phyloP scores from a whole-genome alignment of 2,113 vertebrate genomes.

The Amia ocellicauda region DNA sequence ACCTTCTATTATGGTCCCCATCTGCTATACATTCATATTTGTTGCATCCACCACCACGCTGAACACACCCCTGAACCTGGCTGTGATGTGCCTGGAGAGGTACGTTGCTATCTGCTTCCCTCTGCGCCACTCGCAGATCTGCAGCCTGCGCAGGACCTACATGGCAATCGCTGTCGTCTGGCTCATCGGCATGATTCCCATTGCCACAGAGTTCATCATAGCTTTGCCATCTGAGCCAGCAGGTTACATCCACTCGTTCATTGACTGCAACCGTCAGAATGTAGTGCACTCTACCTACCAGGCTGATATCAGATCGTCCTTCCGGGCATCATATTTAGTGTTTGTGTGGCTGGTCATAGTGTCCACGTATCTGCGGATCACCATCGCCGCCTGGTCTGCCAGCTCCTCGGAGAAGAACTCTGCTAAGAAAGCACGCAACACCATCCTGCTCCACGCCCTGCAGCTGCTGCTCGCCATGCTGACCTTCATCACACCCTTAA shows the following conservation, averaged over 20 bases:
- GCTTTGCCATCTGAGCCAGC: not conserved
- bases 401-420: not conserved
- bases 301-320: not conserved
- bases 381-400: conserved; percentile 3
- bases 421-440: conserved; percentile 6
- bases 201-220: conserved; percentile 2
- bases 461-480: not conserved
- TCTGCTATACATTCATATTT: conserved; percentile 14
- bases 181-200: conserved; percentile 6
- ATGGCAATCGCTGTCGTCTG: conserved; percentile 18
- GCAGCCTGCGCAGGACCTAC: conserved; percentile 11
- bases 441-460: conserved; percentile 4
- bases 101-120: conserved; percentile 29
- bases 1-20: not conserved
- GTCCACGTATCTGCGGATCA: conserved; percentile 1
- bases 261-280: not conserved
- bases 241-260: conserved; percentile 4
- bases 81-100: conserved; percentile 24
- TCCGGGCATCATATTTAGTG: not conserved
- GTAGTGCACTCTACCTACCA: not conserved
- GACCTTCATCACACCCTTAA: not conserved
- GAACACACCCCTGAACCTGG: conserved; percentile 25
- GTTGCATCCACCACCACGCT: not conserved
- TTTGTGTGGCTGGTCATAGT: not conserved
- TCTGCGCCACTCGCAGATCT: conserved; percentile 23